Base-by-base conservation (phyloP, 2,113 vertebrate genomes). In the Ptychochromis oligacanthus region DNA sequence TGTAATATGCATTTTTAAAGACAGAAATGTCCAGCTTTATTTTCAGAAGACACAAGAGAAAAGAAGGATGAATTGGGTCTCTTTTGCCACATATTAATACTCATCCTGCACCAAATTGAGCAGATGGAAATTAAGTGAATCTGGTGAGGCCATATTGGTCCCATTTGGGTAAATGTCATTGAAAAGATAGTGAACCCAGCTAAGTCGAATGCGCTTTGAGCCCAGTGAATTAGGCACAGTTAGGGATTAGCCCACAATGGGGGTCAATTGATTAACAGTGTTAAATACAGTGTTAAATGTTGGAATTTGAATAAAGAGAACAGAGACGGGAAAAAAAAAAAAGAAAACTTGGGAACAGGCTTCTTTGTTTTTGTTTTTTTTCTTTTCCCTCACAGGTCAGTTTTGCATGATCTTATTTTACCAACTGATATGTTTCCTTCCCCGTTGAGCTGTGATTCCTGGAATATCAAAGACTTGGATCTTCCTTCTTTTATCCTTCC, bases 231-330 rank as follows among this genome's bases (percentile, higher is more conserved):
- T 93, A 90, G 92, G 79, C 93, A 93, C 92, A 91, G 91, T 93
- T 84, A 58, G 82, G 91, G 92, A 94, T 94, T 92, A 95, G 89
- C 89, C 87, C 64, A 93, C 93, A 93, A 93, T 93, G 87, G 93
- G 92, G 93, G 93, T 95, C 93, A 94, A 92, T 94, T 95, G 93
- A 94, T 93, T 95, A 92, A 83, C 87, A 87, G 84, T 89, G 90
- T 92, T 92, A 90, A 91, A 86, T 65, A 85, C 84, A 85, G 82
- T 79, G 67, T 87, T 89, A 92, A 93, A 87, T 62, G 81, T 79
- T 84, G 65, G 91, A 90, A 75, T 93, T 89, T 89, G 56, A 92
- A 89, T 79, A 43, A 88, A 85, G 82, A 67, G 79, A 82, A 80
- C 57, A 79, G 24, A 36, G 40, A 72, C 34, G 6, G 75, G 58